Evolutionary conservation across 2,888 invertebrate genomes (phyloP).

Genomic region (Buathra laborator): DNA sequence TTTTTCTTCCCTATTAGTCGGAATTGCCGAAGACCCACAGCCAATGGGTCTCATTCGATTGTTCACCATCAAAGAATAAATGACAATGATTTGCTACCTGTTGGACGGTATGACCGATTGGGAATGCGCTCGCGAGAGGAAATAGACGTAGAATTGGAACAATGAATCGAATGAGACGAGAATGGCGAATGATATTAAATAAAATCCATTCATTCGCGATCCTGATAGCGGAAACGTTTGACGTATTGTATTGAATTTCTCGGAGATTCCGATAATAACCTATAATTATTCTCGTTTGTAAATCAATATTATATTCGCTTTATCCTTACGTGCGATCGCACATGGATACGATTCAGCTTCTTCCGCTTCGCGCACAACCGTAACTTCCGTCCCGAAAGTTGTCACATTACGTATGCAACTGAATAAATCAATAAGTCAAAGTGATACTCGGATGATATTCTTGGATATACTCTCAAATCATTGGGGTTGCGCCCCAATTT

Average conservation of each 20-base stretch:
- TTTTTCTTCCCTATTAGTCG: neutral
- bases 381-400: neutral
- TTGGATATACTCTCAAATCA: too few relatives aligned
- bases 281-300: too few relatives aligned
- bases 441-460: conserved; percentile 15
- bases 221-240: too few relatives aligned
- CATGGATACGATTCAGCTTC: too few relatives aligned
- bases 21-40: neutral
- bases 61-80: neutral
- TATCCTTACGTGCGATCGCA: too few relatives aligned
- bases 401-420: conserved; percentile 23
- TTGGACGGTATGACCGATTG: conserved; percentile 12
- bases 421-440: conserved; percentile 45
- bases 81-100: conserved; percentile 11
- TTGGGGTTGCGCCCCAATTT: too few relatives aligned
- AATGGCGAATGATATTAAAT: too few relatives aligned
- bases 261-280: neutral
- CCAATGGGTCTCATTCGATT: neutral
- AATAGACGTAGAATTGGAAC: neutral
- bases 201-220: too few relatives aligned
- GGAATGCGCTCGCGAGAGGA: neutral
- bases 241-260: conserved; percentile 12
- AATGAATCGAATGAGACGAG: too few relatives aligned
- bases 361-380: too few relatives aligned
- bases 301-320: too few relatives aligned